Base-by-base conservation (phyloP, 2,888 invertebrate genomes). In the Crematogaster levior region DNA sequence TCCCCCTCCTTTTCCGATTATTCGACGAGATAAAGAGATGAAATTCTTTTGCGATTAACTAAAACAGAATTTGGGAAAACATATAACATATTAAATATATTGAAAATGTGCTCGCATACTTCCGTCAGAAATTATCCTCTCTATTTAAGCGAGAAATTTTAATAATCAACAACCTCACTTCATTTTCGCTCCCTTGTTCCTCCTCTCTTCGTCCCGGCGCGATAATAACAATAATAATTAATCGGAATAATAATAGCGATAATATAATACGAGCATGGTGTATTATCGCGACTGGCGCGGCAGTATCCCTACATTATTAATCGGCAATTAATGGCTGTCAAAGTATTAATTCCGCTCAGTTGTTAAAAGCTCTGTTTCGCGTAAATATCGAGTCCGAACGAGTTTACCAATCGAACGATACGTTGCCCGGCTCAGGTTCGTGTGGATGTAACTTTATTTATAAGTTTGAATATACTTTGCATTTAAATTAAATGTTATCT, bases 201-300 rank as follows among this genome's bases (percentile, higher is more conserved):
- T 65, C 4, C 4, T 65, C 27, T 27, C 18, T 15, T 4, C 24
- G 9, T 61, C 40, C n/a, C 53, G 6, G 7, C 27, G 43, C 53
- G 40, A 68, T 70, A 70, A 79, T 70, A 70, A 79, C 18, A 79
- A 79, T 79, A 79, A 79, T 56, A 70, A 68, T 77, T 77, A 70
- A 70, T 79, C 34, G 30, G 24, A 70, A 79, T 70, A 56, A 79
- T 70, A 77, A 53, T 66, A 68, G 30, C 70, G 70, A 77, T 43
- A 56, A 56, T 56, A 68, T 63, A 73, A 65, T 75, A 66, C 15
- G 40, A 43, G 21, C 53, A 27, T 43, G 18, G 56, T 70, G 56
- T 34, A 70, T 77, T 68, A 68, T 77, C 48, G 37, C 37, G 24
- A 46, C 65, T 15, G n/a, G 65, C 30, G 30, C 34, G 68, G 30